Evolutionary conservation across 2,113 vertebrate species (phyloP).

Genomic region (Vombatus ursinus): DNA sequence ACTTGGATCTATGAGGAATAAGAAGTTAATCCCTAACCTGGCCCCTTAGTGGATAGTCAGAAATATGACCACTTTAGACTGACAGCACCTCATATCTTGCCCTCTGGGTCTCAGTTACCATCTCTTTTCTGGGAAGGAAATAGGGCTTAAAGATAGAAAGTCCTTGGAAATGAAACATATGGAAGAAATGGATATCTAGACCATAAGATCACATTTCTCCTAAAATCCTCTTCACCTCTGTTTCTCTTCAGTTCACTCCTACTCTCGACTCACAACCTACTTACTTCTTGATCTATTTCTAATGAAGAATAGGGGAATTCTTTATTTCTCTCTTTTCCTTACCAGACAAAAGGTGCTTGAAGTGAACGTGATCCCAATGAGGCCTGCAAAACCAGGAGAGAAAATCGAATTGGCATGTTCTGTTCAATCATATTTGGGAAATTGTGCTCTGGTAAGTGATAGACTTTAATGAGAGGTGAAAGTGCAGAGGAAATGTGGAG

Average conservation of each 20-base stretch:
- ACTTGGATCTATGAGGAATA: background rate
- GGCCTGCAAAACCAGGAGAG: rapidly evolving
- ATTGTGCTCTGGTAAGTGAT: conserved; percentile 62
- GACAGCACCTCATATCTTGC: background rate
- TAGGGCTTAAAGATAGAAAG: background rate
- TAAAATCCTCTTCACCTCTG: rapidly evolving
- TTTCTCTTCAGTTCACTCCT: no score
- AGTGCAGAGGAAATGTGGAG: background rate
- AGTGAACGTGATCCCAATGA: rapidly evolving
- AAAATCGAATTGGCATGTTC: rapidly evolving
- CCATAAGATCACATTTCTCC: background rate
- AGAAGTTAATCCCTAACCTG: background rate
- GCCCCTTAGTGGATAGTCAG: background rate
- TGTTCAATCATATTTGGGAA: background rate
- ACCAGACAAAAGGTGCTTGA: rapidly evolving
- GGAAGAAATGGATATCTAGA: background rate
- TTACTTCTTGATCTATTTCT: background rate
- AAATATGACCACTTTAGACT: background rate
- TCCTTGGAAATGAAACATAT: background rate
- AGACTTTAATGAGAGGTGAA: background rate
- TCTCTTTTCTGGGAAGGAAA: background rate
- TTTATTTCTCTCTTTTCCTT: conserved; percentile 26
- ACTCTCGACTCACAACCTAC: background rate
- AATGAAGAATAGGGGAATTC: background rate
- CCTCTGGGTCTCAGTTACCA: background rate